Conservation (phyloP, 1,140 invertebrate species). For the Drosophila bocki region DNA sequence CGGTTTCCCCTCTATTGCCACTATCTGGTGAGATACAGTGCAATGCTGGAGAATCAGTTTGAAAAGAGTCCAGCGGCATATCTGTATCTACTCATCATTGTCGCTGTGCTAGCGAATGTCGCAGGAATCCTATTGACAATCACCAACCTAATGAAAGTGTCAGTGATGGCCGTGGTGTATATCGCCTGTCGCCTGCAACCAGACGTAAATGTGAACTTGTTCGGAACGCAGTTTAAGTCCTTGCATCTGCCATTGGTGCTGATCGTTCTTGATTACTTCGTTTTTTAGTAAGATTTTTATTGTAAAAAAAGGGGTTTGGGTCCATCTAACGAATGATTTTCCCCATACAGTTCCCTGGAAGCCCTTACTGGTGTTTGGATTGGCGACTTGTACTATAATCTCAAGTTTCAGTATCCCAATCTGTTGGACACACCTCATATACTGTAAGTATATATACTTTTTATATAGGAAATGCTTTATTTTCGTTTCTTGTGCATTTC, state of each 20-base stretch:
- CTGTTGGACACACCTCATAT: conserved; percentile 94
- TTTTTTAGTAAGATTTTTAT: conserved; percentile 36
- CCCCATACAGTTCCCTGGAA: conserved; percentile 88
- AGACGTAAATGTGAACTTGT: conserved; percentile 98
- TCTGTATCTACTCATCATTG: conserved; percentile 96
- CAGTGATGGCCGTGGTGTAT: conserved; percentile 96
- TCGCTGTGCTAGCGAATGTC: conserved; percentile 94
- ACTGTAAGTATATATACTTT: conserved; percentile 85
- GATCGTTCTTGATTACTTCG: conserved; percentile 94
- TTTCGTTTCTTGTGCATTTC: not conserved
- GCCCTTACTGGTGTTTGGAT: conserved; percentile 97
- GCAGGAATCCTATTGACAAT: conserved; percentile 90
- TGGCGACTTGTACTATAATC: conserved; percentile 98
- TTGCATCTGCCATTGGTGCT: conserved; percentile 99
- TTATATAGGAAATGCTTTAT: not conserved
- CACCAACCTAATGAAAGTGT: conserved; percentile 94
- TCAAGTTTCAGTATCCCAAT: conserved; percentile 95
- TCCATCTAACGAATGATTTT: no score
- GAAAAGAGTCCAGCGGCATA: conserved; percentile 97
- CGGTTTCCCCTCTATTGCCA: conserved; percentile 99
- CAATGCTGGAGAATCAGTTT: conserved; percentile 95
- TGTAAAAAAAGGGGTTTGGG: no score
- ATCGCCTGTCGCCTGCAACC: conserved; percentile 99
- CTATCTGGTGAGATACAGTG: conserved; percentile 92
- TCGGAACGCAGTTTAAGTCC: conserved; percentile 98